Evolutionary conservation across 92 coral and sea anemone species (phyloP), one percentile per base, ranked within the genome.

Genomic region (Zoanthus solanderi): DNA sequence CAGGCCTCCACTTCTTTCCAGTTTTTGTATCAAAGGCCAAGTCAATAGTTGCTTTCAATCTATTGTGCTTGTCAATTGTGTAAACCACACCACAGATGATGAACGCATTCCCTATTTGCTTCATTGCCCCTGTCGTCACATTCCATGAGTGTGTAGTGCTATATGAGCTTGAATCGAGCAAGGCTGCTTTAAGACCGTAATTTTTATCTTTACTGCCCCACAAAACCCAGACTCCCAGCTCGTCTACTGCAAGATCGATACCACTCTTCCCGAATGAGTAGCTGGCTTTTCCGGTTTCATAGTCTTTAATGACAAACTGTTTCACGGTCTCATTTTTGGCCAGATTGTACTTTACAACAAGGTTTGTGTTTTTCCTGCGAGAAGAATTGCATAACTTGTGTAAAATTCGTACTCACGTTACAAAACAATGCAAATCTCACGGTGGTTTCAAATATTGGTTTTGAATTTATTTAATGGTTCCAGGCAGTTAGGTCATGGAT

Each of bases 11-110:
- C 46, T 28, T 44, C 7, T 48, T 18, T 45, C 75, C 85, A n/a
- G 75, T 63, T 46, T 63, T 63, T 4, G 85, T 80, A 46, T 80
- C 85, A 48, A 80, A 80, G 6, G 85, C 85, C 0, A 23, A 46
- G 44, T 12, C 45, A 14, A 80, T 80, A 11, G 23, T 80, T 65
- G 75, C 2, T 30, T 4, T 1, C 30, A 1, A 2, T 18, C 3
- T 61, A 47, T 65, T 65, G 44, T 80, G 15, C 6, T 14, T 65
- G 75, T 80, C 14, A 15, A 80, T 45, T 6, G 85, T 81, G 46
- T 81, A 81, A 13, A 66, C 52, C 9, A 81, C 85, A 46, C 85
- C 85, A 66, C 85, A 81, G 85, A 81, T 66, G n/a, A 81, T 58
- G 47, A 81, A 81, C 2, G 85, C 75, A n/a, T 81, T 81, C 47